These are phyloP conservation scores for Tipula vernalis DNA, from an alignment of 2,888 invertebrate species.

Conservation along the genomic window DNA sequence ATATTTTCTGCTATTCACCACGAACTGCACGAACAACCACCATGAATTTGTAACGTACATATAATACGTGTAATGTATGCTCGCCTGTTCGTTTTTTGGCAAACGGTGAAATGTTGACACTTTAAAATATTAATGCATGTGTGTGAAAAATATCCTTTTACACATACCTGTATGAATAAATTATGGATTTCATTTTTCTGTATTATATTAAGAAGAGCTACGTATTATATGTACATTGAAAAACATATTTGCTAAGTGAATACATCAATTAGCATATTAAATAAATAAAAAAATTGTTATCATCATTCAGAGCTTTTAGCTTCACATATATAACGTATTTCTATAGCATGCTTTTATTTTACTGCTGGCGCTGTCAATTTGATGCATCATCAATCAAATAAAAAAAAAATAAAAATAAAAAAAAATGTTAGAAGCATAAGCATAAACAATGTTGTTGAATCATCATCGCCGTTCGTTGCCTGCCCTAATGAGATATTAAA, in stretches of 20 bases:
- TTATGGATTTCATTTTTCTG: neutral
- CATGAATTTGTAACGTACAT: neutral
- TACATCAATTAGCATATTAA: neutral
- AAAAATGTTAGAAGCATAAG: neutral
- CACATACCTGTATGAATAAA: neutral
- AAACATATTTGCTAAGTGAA: neutral
- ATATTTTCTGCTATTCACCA: neutral
- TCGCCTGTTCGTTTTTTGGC: neutral
- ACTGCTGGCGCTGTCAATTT: slow-evolving; percentile 4
- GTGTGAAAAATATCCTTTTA: neutral
- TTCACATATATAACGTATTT: neutral
- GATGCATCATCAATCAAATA: neutral
- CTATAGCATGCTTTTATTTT: neutral
- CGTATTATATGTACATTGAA: neutral
- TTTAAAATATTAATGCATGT: neutral
- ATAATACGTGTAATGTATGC: neutral
- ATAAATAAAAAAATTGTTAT: neutral
- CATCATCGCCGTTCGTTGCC: neutral
- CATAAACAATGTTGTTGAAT: neutral
- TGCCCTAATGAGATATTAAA: neutral
- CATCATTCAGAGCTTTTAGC: neutral
- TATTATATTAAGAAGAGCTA: neutral
- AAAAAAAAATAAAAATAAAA: neutral
- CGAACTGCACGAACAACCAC: too few relatives aligned
- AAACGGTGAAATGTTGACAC: neutral